Evolutionary conservation across 1,140 invertebrate species (phyloP), one percentile per base, ranked within the genome.

Genomic region (Nomia melanderi): DNA sequence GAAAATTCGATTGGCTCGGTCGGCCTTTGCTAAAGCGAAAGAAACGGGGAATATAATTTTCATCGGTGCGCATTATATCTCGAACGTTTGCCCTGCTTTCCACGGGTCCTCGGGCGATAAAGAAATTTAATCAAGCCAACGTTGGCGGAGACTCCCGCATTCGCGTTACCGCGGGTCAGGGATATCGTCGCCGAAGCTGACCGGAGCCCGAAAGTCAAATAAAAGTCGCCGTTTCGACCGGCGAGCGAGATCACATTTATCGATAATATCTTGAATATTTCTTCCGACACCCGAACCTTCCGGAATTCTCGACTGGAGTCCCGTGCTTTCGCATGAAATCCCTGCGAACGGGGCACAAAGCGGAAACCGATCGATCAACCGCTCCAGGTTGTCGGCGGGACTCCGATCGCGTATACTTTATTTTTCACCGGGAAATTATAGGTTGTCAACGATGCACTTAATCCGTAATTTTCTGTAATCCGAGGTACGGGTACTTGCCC

Each of bases 81-180:
- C 29, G 7, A 2, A 17, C 29, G 25, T 69, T 76, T 69, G 27
- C 50, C 14, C 1, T 39, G 29, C 54, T 36, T 76, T 39, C 47
- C 44, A 59, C 6, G 50, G 17, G 57, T 29, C 4, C 29, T 7
- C 5, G 2, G 7, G 4, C 2, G 14, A 27, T 33, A 67, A 59
- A 69, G 73, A 69, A 76, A 76, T 76, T 76, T 76, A 76, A 76
- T 76, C 73, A 59, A 47, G n/a, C 31, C 33, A 53, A 57, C 29
- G 39, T 47, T 47, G 14, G 50, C 36, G 31, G n/a, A 14, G 29
- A 17, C 5, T 23, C 23, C 27, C 36, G 11, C 29, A 1, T 27
- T 57, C 27, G 20, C 27, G 25, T 41, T 27, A 12, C 36, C n/a
- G n/a, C n/a, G n/a, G n/a, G n/a, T n/a, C n/a, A n/a, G n/a, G n/a